Base-by-base conservation (phyloP, 2,888 invertebrate species). In the Boloria euphrosyne region DNA sequence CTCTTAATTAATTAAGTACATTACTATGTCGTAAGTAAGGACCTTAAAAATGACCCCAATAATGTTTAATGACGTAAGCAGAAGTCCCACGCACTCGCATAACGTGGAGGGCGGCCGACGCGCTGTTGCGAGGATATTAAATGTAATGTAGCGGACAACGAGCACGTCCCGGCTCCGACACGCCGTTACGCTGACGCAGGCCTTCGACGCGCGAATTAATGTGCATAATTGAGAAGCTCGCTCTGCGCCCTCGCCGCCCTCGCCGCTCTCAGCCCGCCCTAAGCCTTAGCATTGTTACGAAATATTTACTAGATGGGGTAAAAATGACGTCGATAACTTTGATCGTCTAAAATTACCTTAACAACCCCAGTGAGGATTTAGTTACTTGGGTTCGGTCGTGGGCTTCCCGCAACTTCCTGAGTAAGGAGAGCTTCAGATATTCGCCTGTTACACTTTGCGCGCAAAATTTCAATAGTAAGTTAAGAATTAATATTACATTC, bases 141-240 rank as follows among this genome's bases (percentile, higher is more conserved):
- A 47, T 46, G 58, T 67, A 59, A 67, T 52, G 62, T 66, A 44
- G 54, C 62, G 65, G 65, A 58, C 62, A 62, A 62, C 55, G 53
- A 53, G 50, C 60, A 63, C 59, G 60, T 60, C 38, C 53, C 49
- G 53, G 43, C 62, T 27, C 47, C 47, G 51, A 44, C 38, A 64
- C 49, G 43, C 64, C 51, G 51, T 57, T 49, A 65, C 60, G 63
- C 55, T 60, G 65, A 55, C 60, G 55, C 60, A 57, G 63, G 38
- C 46, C 60, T 18, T 60, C 55, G 55, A 60, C 49, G 60, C 55
- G 55, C 67, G 49, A 63, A 44, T 69, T 66, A 66, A 66, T 69
- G 60, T 63, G 63, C 63, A 66, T 66, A 63, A 69, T 66, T 69
- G 55, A 66, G 66, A 43, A 66, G 63, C 63, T 49, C 44, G 52